Conservation (phyloP, 2,113 vertebrate species). For the Psammodynastes pulverulentus region DNA sequence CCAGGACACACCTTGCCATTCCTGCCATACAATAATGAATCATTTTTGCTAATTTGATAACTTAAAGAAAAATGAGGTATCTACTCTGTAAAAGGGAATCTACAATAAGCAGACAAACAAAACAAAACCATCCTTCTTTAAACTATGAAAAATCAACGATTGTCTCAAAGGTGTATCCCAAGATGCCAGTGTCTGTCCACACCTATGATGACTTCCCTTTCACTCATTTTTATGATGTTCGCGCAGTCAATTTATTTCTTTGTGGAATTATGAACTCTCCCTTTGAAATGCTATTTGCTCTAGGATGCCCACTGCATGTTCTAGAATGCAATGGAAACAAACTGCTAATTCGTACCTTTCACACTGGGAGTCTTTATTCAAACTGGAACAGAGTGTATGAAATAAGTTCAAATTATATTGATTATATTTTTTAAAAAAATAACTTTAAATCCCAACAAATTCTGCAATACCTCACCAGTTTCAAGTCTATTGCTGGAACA, state of each 20-base stretch:
- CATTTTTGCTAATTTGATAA: not conserved
- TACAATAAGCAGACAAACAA: not conserved
- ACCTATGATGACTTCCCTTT: not conserved
- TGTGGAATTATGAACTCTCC: not conserved
- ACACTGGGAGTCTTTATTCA: not conserved
- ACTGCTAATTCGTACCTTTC: not conserved
- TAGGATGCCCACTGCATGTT: not conserved
- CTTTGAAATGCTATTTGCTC: not conserved
- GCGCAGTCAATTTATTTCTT: not conserved
- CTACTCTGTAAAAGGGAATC: too few species aligned
- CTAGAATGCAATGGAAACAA: not conserved
- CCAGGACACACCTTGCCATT: not conserved
- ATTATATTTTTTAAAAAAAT: not conserved
- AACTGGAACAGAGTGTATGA: not conserved
- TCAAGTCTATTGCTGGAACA: not conserved
- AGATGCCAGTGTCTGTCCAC: not conserved
- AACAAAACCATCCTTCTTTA: not conserved
- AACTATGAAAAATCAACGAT: not conserved
- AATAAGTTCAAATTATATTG: not conserved
- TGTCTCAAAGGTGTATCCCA: not conserved
- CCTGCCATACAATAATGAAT: not conserved
- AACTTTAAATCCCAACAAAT: not conserved
- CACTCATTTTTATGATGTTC: not conserved
- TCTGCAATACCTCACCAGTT: not conserved
- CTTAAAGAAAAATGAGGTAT: not conserved